These are phyloP conservation scores for Lasioglossum marginatum DNA, from an alignment of 2,888 invertebrate species.

Conservation along the genomic window DNA sequence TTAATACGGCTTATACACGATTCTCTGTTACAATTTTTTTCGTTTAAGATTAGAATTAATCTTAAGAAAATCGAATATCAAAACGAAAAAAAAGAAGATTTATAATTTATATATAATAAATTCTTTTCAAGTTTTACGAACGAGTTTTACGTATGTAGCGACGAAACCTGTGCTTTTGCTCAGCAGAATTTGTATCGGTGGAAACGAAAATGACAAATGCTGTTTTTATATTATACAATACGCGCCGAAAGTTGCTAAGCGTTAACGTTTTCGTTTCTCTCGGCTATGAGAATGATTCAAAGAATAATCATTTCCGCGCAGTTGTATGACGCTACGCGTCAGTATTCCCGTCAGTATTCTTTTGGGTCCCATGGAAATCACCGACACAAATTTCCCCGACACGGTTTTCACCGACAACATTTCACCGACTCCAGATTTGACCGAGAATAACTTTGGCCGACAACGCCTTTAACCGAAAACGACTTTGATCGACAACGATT, in stretches of 20 bases:
- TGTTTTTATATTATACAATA: background rate
- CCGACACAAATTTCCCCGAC: too few species aligned
- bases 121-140: constrained; percentile 58
- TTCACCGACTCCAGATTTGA: too few species aligned
- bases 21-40: constrained; percentile 26
- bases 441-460: too few species aligned
- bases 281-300: constrained; percentile 57
- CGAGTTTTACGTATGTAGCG: constrained; percentile 62
- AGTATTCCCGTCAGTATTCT: constrained; percentile 57
- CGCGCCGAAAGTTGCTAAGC: background rate
- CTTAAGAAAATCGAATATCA: constrained; percentile 22
- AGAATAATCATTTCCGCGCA: constrained; percentile 41
- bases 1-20: constrained; percentile 39
- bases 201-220: constrained; percentile 11
- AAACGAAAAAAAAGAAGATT: constrained; percentile 30
- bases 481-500: too few species aligned
- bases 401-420: too few species aligned
- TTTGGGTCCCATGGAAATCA: too few species aligned
- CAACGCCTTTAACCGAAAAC: too few species aligned
- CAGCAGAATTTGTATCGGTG: constrained; percentile 22
- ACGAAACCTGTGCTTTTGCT: constrained; percentile 53
- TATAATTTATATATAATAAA: constrained; percentile 59
- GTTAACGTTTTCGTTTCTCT: constrained; percentile 1
- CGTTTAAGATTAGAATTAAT: constrained; percentile 21
- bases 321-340: constrained; percentile 31